A percentile compares a stretch with the other conserved stretches of the same genome.
These are phyloP conservation scores for Porphyrio hochstetteri DNA, from an alignment of 2,113 vertebrate genomes.

Conservation along the genomic window DNA sequence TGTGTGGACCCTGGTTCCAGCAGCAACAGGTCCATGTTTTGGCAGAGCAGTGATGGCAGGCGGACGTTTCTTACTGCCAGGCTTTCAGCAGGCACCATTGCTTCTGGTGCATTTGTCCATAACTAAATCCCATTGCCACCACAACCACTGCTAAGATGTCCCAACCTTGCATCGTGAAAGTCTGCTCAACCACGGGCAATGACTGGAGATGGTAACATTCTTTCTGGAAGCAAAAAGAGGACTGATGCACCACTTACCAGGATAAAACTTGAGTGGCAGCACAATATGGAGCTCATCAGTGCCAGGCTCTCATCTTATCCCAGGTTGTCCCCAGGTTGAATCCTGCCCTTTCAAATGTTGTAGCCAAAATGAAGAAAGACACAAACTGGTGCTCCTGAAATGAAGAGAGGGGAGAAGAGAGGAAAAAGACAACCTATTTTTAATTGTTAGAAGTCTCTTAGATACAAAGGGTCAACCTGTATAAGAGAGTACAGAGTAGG, in stretches of 20 bases:
- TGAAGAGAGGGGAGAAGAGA: neutral
- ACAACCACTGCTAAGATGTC: neutral
- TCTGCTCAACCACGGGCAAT: neutral
- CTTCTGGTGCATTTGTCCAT: neutral
- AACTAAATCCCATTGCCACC: neutral
- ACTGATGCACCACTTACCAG: neutral
- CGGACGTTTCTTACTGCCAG: neutral
- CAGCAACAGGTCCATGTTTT: neutral
- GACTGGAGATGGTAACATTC: neutral
- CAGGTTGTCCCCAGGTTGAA: neutral
- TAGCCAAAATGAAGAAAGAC: neutral
- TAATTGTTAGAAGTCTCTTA: neutral
- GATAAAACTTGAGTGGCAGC: neutral
- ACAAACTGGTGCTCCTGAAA: neutral
- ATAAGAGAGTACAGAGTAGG: neutral
- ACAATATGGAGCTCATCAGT: neutral
- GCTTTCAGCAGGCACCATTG: neutral
- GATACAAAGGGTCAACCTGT: neutral
- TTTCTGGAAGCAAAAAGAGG: neutral
- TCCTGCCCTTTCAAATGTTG: neutral
- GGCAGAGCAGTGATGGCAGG: neutral
- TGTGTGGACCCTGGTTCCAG: rapidly evolving
- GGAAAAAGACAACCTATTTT: neutral
- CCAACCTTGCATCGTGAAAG: neutral
- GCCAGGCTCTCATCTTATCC: neutral